Evolutionary conservation across 2,113 vertebrate species (phyloP).

Genomic region (Gasterosteus nipponicus): DNA sequence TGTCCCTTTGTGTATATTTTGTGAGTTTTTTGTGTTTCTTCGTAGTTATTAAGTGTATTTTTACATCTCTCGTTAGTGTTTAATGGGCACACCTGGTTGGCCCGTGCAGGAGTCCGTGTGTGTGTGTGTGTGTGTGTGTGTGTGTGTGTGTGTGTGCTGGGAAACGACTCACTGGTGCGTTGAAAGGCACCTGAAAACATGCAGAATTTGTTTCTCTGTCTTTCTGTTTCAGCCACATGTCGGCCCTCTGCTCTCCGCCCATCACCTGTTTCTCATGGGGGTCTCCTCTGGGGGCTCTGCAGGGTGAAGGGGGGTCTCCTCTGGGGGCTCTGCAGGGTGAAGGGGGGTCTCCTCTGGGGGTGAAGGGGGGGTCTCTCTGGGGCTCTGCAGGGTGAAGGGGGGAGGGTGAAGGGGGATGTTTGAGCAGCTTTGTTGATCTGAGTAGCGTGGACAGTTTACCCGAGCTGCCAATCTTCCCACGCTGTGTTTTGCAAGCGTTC

Average conservation of each 20-base stretch:
- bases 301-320: constrained; percentile 36
- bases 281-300: constrained; percentile 28
- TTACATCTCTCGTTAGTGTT: background rate
- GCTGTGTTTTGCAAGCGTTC: constrained; percentile 12
- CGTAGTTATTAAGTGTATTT: too few relatives aligned
- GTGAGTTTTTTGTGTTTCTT: too few relatives aligned
- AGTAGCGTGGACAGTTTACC: constrained; percentile 65
- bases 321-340: background rate
- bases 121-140: constrained; percentile 2
- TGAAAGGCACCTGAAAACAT: constrained; percentile 39
- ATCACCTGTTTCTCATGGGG: constrained; percentile 79
- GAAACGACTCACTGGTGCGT: constrained; percentile 54
- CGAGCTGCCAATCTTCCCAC: constrained; percentile 79
- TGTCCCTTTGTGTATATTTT: too few relatives aligned
- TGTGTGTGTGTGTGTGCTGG: constrained; percentile 47
- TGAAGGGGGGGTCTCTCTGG: background rate
- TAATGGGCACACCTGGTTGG: background rate
- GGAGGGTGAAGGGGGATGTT: too few relatives aligned
- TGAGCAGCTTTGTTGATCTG: constrained; percentile 74
- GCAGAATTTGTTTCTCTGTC: background rate
- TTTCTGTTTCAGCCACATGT: constrained; percentile 82
- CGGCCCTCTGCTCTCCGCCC: constrained; percentile 13
- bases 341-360: constrained; percentile 40
- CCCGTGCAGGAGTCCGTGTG: background rate
- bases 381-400: background rate